Conservation (phyloP, 92 coral and sea anemone species). For the Isaurus tuberculatus region DNA sequence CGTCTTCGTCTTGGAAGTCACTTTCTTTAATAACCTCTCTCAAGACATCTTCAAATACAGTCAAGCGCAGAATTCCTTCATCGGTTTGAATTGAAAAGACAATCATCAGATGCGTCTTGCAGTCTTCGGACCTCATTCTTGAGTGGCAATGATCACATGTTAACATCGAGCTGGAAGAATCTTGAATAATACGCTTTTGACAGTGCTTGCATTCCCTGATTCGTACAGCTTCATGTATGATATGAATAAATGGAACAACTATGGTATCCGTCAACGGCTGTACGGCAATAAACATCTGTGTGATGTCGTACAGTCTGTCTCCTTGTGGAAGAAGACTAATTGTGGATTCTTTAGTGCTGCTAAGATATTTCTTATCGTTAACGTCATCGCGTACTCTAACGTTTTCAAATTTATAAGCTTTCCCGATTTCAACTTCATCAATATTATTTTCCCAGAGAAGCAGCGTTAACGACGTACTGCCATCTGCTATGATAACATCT, state of each 20-base stretch:
- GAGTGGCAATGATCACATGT: conserved; percentile 41
- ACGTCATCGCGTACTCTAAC: conserved; percentile 20
- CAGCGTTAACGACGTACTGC: conserved; percentile 35
- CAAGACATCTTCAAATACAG: conserved; percentile 12
- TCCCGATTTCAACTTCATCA: conserved; percentile 39
- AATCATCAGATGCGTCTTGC: conserved; percentile 12
- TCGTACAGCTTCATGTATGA: too few species aligned
- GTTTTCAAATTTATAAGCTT: conserved; percentile 46
- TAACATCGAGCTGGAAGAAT: conserved; percentile 26
- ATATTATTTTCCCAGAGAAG: conserved; percentile 49
- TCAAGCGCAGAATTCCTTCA: conserved; percentile 1
- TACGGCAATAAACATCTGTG: too few species aligned
- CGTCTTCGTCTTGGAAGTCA: conserved; percentile 1
- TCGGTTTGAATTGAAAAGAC: background rate
- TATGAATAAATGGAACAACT: too few species aligned
- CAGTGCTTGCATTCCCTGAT: conserved; percentile 54
- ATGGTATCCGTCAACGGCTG: too few species aligned
- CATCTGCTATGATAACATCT: conserved; percentile 39
- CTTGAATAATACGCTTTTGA: conserved; percentile 45
- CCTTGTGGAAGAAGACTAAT: background rate
- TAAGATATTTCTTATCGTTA: conserved; percentile 40
- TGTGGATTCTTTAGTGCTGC: conserved; percentile 45
- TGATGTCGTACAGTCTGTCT: too few species aligned
- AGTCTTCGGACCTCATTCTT: conserved; percentile 9
- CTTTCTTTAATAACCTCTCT: background rate